A percentile compares a stretch with the other conserved stretches of the same genome.
Conservation (phyloP, 2,797 vertebrate species). For the Aeoliscus strigatus region DNA sequence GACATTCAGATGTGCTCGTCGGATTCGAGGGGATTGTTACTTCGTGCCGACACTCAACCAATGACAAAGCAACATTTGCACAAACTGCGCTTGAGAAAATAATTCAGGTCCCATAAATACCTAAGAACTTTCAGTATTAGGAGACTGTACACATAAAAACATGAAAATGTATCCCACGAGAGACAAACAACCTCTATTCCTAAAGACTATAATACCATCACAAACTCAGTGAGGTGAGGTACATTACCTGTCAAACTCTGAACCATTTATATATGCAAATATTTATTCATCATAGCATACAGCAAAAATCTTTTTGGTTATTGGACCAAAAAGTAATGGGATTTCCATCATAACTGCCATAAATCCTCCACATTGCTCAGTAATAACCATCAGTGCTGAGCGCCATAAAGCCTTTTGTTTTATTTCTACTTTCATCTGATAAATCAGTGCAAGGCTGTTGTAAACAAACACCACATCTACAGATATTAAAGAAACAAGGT, state of each 20-base stretch:
- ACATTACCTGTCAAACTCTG: constrained; percentile 19
- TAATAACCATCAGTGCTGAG: constrained; percentile 58
- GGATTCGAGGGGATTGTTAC: constrained; percentile 28
- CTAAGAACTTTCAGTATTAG: constrained; percentile 5
- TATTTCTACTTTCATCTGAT: constrained; percentile 40
- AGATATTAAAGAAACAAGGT: constrained; percentile 22
- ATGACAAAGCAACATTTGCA: constrained; percentile 11
- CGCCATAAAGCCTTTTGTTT: constrained; percentile 22
- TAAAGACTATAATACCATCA: constrained; percentile 15
- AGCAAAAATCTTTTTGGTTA: constrained; percentile 16
- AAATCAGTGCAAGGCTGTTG: constrained; percentile 39
- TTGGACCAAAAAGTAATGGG: constrained; percentile 34
- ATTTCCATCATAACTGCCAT: constrained; percentile 52
- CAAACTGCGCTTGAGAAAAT: constrained; percentile 12
- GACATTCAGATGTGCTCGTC: constrained; percentile 16
- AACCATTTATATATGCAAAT: constrained; percentile 13
- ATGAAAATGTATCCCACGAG: constrained; percentile 32
- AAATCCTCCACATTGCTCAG: constrained; percentile 44
- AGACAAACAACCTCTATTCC: constrained; percentile 3
- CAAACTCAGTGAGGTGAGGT: constrained; percentile 6
- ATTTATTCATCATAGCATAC: constrained; percentile 4
- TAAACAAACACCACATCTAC: constrained; percentile 25
- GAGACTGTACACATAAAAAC: constrained; percentile 16
- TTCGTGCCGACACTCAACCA: constrained; percentile 4
- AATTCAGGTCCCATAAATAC: constrained; percentile 21